Conservation (phyloP, 2,113 vertebrate genomes). For the Chaetura pelagica region DNA sequence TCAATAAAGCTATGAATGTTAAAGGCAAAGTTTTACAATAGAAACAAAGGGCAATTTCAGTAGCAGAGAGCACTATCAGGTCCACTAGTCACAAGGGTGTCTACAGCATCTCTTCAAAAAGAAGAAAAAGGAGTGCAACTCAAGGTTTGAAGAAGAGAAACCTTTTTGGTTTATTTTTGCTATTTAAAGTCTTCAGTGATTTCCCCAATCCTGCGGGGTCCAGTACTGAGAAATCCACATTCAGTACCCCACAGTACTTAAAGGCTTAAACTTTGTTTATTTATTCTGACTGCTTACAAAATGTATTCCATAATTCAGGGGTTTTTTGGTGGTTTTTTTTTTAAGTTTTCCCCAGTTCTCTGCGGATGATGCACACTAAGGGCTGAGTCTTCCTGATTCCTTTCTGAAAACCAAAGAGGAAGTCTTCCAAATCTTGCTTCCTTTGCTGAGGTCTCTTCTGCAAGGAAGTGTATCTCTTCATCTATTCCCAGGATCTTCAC, state of each 20-base stretch:
- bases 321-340: accelerated
- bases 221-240: not conserved
- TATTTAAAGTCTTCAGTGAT: not conserved
- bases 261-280: not conserved
- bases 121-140: not conserved
- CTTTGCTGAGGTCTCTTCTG: not conserved
- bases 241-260: not conserved
- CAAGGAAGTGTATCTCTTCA: not conserved
- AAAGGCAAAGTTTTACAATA: not conserved
- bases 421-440: not conserved
- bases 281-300: not conserved
- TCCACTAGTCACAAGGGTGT: not conserved
- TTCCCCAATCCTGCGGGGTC: not conserved
- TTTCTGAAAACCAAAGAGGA: not conserved
- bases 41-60: not conserved
- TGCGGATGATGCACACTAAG: not conserved
- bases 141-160: not conserved
- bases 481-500: not conserved
- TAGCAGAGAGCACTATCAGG: not conserved
- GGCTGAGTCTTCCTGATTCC: not conserved
- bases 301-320: not conserved
- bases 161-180: not conserved
- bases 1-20: not conserved
- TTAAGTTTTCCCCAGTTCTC: not conserved
- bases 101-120: not conserved